A percentile compares a stretch with the other conserved stretches of the same genome.
These are phyloP conservation scores for Phoeniculus purpureus DNA, from an alignment of 2,797 vertebrate species.

Conservation along the genomic window DNA sequence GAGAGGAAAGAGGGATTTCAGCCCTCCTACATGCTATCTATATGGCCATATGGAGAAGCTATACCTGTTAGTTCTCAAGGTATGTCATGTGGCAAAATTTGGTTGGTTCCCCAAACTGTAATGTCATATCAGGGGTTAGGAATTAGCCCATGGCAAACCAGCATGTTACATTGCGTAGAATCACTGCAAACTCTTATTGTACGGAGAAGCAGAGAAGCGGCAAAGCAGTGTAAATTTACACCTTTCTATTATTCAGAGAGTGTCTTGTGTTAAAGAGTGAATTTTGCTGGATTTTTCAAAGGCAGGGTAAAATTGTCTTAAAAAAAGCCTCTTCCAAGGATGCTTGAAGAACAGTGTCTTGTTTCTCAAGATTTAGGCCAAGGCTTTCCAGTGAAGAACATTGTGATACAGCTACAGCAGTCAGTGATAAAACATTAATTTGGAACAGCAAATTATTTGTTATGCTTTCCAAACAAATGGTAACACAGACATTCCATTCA, in stretches of 20 bases:
- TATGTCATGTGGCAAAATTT: too few relatives aligned
- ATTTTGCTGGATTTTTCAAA: neutral
- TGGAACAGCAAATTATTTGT: neutral
- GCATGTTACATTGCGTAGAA: neutral
- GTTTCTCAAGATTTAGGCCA: neutral
- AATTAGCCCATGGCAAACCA: too few relatives aligned
- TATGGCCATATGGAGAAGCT: too few relatives aligned
- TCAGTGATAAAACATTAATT: neutral
- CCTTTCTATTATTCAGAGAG: neutral
- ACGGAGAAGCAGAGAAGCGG: neutral
- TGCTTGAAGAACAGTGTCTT: neutral
- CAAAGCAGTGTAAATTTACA: neutral
- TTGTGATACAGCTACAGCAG: neutral
- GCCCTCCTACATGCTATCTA: too few relatives aligned
- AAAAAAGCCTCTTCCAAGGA: neutral
- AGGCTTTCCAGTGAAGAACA: neutral
- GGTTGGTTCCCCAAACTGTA: too few relatives aligned
- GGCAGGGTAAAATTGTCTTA: neutral
- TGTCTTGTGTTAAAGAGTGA: neutral
- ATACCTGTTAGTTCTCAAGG: too few relatives aligned
- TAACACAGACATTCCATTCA: neutral
- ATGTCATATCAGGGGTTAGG: too few relatives aligned
- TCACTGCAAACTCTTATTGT: neutral
- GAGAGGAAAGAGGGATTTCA: too few relatives aligned
- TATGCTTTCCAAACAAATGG: neutral